A percentile compares a stretch with the other conserved stretches of the same genome.
phyloP scores from a whole-genome alignment of 1,140 invertebrate genomes.

The Eciton burchellii region DNA sequence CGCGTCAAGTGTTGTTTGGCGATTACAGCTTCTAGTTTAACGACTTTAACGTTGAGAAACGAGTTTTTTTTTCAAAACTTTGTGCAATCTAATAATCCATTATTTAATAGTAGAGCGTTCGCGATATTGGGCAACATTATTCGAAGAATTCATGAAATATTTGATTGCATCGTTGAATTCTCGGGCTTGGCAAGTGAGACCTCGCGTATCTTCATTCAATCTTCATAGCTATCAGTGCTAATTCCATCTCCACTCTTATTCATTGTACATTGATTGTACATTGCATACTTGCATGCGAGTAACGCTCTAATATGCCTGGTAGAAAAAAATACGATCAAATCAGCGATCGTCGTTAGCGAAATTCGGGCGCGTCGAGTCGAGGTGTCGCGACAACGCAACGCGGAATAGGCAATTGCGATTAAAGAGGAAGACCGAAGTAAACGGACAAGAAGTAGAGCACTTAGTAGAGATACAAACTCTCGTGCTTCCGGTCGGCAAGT shows the following conservation, averaged over 20 bases:
- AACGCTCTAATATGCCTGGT: no score
- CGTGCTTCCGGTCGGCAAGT: slow-evolving; percentile 51
- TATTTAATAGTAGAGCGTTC: not conserved
- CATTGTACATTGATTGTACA: no score
- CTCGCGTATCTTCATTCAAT: not conserved
- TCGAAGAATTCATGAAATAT: not conserved
- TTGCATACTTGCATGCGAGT: not conserved
- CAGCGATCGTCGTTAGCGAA: not conserved
- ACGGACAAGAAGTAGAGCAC: slow-evolving; percentile 53
- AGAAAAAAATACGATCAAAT: not conserved
- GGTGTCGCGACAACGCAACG: not conserved
- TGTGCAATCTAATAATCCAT: not conserved
- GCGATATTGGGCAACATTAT: not conserved
- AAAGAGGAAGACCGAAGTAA: slow-evolving; percentile 26
- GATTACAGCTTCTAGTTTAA: not conserved
- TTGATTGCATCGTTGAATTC: not conserved
- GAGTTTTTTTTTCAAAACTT: not conserved
- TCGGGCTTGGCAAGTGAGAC: not conserved
- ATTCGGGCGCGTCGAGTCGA: slow-evolving; percentile 20
- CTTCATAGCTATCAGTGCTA: no score
- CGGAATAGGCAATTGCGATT: slow-evolving; percentile 43
- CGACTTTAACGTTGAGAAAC: slow-evolving; percentile 10
- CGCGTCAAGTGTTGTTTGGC: not conserved
- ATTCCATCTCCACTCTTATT: not conserved
- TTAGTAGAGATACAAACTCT: slow-evolving; percentile 37